Evolutionary conservation across 2,888 invertebrate species (phyloP).

Genomic region (Heteromurus nitidus): DNA sequence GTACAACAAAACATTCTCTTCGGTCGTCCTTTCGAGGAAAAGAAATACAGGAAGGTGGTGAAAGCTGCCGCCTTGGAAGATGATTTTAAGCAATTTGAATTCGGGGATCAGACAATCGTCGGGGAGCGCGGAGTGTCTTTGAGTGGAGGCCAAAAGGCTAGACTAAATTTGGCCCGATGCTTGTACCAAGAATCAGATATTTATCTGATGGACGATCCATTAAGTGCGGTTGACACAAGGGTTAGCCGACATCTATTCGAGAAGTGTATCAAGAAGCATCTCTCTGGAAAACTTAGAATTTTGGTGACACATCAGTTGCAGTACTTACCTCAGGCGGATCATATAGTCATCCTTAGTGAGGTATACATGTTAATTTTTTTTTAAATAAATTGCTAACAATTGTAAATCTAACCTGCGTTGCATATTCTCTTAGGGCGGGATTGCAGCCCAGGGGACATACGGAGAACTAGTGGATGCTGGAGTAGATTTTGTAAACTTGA

Average conservation of each 20-base stretch:
- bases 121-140: slow-evolving; percentile 88
- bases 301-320: slow-evolving; percentile 85
- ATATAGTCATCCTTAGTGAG: slow-evolving; percentile 55
- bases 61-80: slow-evolving; percentile 82
- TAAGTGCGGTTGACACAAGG: slow-evolving; percentile 78
- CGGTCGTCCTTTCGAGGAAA: slow-evolving; percentile 74
- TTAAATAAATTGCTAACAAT: background rate
- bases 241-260: slow-evolving; percentile 77
- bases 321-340: slow-evolving; percentile 68
- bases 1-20: slow-evolving; percentile 72
- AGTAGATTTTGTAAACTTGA: slow-evolving; percentile 74
- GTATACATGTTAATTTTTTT: background rate
- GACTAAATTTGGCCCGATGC: slow-evolving; percentile 75
- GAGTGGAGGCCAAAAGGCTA: slow-evolving; percentile 81
- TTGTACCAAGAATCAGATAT: slow-evolving; percentile 74
- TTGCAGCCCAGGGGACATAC: slow-evolving; percentile 80
- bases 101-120: slow-evolving; percentile 88
- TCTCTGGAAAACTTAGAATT: slow-evolving; percentile 76
- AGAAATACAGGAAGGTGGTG: slow-evolving; percentile 83
- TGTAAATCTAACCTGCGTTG: background rate
- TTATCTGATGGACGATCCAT: slow-evolving; percentile 78
- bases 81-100: slow-evolving; percentile 86
- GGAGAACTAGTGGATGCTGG: slow-evolving; percentile 77
- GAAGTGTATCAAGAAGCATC: slow-evolving; percentile 75
- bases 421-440: slow-evolving; percentile 75